Conservation (phyloP, 2,113 vertebrate species). For the Hypocryptadius cinnamomeus region DNA sequence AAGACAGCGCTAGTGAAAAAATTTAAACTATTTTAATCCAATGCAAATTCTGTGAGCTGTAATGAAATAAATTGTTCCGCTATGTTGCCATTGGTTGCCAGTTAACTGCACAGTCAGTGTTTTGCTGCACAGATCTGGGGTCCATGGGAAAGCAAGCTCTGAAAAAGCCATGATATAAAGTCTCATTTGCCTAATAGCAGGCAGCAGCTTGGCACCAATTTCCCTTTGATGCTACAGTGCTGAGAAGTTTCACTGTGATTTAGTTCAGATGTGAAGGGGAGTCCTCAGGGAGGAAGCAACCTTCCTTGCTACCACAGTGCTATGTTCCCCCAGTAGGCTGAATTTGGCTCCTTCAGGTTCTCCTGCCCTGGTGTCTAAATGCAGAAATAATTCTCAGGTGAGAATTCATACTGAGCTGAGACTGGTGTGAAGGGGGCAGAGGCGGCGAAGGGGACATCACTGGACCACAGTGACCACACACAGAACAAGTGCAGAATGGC, state of each 20-base stretch:
- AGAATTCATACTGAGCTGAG: background rate
- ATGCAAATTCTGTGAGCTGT: constrained; percentile 6
- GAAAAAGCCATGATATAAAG: background rate
- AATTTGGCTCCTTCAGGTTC: background rate
- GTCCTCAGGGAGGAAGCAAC: background rate
- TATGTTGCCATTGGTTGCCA: background rate
- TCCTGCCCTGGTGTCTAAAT: background rate
- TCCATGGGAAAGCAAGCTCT: constrained; percentile 1
- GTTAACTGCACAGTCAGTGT: background rate
- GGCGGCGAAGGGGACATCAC: fast-evolving
- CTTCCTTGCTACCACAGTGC: background rate
- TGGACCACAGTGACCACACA: background rate
- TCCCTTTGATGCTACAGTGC: background rate
- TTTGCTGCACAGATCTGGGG: background rate
- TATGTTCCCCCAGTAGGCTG: fast-evolving
- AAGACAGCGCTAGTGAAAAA: constrained; percentile 13
- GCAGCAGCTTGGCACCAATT: background rate
- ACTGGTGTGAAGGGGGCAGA: background rate
- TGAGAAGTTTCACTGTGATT: background rate
- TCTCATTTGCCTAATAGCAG: constrained; percentile 9
- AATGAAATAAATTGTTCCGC: background rate
- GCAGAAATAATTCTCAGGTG: background rate
- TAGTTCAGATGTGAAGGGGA: background rate
- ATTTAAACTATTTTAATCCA: constrained; percentile 38
- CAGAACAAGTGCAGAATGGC: background rate